Evolutionary conservation across 2,888 invertebrate species (phyloP), one percentile per base, ranked within the genome.

Genomic region (Scaptodrosophila latifasciaeformis): DNA sequence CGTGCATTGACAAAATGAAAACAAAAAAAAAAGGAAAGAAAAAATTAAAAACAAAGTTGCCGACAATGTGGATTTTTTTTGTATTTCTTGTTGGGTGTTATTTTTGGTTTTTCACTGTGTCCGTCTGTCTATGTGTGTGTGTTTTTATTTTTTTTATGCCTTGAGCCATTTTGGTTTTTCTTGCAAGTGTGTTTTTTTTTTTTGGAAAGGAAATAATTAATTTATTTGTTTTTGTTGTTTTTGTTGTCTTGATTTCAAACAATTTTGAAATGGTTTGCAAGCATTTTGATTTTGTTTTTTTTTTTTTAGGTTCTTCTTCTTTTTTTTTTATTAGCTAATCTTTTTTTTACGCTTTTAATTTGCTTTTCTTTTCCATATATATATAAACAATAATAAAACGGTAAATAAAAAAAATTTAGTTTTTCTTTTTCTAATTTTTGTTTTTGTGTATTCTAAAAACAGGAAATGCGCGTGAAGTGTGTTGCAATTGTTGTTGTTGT

Each of bases 191-290:
- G 62, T 74, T 72, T 70, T n/a, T n/a, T n/a, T n/a, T n/a, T n/a
- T n/a, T n/a, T n/a, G n/a, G 65, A 78, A 70, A 62, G 70, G 65
- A 79, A 79, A 72, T 76, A 76, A 76, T 72, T 76, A 64, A 77
- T 66, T 62, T 69, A 67, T 76, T 70, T 70, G 59, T 62, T 61
- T 37, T 35, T 43, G 15, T 31, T 40, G 24, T 10, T 40, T 10
- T 40, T 40, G 50, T 48, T 12, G 52, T 52, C 67, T 70, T 74
- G 13, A 45, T 19, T 45, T 45, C 17, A 45, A 45, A 45, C 30
- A 34, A 31, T 45, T 31, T 19, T 43, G 51, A 65, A 57, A 54
- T 59, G 62, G 68, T 66, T 69, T 43, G 70, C 67, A 56, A 70
- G 61, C 57, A 57, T 48, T 53, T 24, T 24, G 3, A 5, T 24